Percentiles rank a stretch among this genome's conserved stretches.
phyloP scores from a whole-genome alignment of 2,797 vertebrate species.

The Xiphophorus birchmanni region DNA sequence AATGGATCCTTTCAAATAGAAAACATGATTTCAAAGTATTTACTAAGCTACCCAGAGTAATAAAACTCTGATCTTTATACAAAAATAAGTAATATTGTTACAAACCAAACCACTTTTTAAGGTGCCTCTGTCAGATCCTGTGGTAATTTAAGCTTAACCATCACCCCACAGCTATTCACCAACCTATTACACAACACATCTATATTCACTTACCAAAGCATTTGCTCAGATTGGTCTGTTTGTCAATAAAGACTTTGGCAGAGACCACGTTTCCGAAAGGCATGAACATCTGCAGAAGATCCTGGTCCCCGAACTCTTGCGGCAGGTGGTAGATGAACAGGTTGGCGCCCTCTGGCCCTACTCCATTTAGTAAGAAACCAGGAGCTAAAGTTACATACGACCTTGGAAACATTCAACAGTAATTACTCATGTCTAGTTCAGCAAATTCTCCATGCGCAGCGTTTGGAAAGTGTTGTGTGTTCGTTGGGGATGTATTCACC shows the following conservation, averaged over 20 bases:
- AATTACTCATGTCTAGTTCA: not conserved
- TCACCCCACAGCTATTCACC: not conserved
- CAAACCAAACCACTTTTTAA: not conserved
- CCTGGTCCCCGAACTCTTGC: slow-evolving; percentile 98
- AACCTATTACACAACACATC: not conserved
- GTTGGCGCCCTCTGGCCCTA: slow-evolving; percentile 97
- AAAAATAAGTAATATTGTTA: not conserved
- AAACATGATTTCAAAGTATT: not conserved
- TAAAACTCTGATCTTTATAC: not conserved
- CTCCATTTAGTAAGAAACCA: slow-evolving; percentile 71
- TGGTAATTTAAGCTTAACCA: not conserved
- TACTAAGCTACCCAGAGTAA: not conserved
- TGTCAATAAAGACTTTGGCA: slow-evolving; percentile 99
- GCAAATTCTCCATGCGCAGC: not conserved
- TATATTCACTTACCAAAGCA: slow-evolving; percentile 90
- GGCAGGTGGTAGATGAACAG: slow-evolving; percentile 99
- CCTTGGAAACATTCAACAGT: not conserved
- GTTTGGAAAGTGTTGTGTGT: not conserved
- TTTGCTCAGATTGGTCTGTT: slow-evolving; percentile 99
- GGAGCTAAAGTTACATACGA: slow-evolving; percentile 37
- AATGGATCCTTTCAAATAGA: not conserved
- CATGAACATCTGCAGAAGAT: slow-evolving; percentile 99
- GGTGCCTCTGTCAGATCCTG: not conserved
- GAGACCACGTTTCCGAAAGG: slow-evolving; percentile 99
- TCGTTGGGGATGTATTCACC: slow-evolving; percentile 77